Percentiles rank a stretch among this genome's conserved stretches.
phyloP scores from a whole-genome alignment of 2,113 vertebrate species.

The Chaetorhynchus papuensis region DNA sequence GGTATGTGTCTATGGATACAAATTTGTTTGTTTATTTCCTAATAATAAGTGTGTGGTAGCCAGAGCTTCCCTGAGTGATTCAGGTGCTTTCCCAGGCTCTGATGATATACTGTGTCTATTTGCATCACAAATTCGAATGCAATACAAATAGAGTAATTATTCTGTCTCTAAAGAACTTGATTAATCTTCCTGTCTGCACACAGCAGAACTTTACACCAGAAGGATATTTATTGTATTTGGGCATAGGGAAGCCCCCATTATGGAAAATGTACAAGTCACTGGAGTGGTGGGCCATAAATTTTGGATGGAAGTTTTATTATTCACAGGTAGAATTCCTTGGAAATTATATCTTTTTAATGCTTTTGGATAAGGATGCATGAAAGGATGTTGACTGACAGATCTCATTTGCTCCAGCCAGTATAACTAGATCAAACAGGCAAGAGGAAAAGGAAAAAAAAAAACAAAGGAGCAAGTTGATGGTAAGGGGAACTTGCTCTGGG shows the following conservation, averaged over 20 bases:
- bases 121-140: constrained; percentile 19
- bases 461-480: background rate
- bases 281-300: background rate
- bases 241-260: background rate
- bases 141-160: background rate
- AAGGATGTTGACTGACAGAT: background rate
- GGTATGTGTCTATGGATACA: background rate
- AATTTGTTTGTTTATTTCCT: background rate
- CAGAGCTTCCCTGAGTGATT: background rate
- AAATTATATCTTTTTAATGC: background rate
- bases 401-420: background rate
- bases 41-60: background rate
- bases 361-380: background rate
- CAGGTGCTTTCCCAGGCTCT: background rate
- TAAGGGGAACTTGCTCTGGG: background rate
- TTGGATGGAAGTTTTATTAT: background rate
- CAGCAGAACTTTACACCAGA: background rate
- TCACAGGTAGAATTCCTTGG: background rate
- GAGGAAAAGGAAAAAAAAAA: background rate
- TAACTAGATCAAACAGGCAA: background rate
- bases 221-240: background rate
- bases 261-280: background rate
- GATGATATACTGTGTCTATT: background rate
- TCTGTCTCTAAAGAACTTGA: constrained; percentile 3
- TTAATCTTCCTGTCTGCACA: constrained; percentile 5